These are phyloP conservation scores for Esperia sulphurella DNA, from an alignment of 2,888 invertebrate species.

Conservation along the genomic window DNA sequence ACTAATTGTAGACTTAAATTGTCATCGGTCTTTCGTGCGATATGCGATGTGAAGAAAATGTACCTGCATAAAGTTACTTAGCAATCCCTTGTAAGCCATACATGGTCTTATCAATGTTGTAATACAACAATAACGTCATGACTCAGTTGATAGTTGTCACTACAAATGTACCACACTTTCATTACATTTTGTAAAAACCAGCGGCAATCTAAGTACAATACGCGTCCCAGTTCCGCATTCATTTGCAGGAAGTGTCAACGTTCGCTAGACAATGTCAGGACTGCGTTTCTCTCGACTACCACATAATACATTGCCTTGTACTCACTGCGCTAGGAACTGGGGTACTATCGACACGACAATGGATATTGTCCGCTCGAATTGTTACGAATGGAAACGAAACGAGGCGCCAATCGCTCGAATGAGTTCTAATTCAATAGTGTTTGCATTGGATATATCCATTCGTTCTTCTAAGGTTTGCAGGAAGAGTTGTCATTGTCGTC, in stretches of 20 bases:
- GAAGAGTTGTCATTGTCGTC: constrained; percentile 3
- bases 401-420: constrained; percentile 27
- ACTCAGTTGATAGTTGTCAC: too few species aligned
- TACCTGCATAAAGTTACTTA: too few species aligned
- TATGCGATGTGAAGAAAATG: too few species aligned
- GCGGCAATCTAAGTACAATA: constrained; percentile 45
- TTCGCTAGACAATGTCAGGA: constrained; percentile 47
- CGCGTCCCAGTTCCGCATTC: constrained; percentile 45
- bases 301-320: constrained; percentile 45
- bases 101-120: too few species aligned
- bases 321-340: constrained; percentile 27
- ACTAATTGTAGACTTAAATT: too few species aligned
- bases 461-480: too few species aligned
- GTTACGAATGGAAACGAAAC: constrained; percentile 16
- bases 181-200: constrained; percentile 37
- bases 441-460: too few species aligned
- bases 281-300: constrained; percentile 30
- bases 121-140: too few species aligned
- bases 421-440: constrained; percentile 38
- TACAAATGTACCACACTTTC: constrained; percentile 23
- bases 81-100: too few species aligned
- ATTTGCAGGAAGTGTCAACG: constrained; percentile 57
- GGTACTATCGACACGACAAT: constrained; percentile 30
- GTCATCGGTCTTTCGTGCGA: too few species aligned
- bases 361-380: constrained; percentile 32